Evolutionary conservation across 2,113 vertebrate species (phyloP), one percentile per base, ranked within the genome.

Genomic region (Proterorhinus semilunaris): DNA sequence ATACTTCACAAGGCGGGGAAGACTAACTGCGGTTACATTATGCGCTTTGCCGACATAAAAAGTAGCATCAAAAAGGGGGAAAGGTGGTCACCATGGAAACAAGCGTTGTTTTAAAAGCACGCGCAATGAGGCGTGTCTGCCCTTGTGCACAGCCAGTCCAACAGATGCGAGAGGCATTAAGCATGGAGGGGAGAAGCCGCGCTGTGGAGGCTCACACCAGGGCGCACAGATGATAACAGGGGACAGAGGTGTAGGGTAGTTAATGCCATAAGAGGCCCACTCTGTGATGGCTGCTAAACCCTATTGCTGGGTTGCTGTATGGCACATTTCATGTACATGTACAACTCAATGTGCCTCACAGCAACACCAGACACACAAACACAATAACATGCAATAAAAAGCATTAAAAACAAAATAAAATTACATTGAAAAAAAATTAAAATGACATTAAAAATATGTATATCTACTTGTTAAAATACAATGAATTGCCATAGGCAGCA

Each of bases 51-150:
- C 62, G 63, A 68, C 72, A 80, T 72, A 71, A 81, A 80, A 83
- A 74, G 61, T 73, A 66, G 64, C 66, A 71, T n/a, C 10, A 58
- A 6, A 48, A 68, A 62, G 62, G 72, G 69, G 79, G 58, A 75
- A 75, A 82, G 79, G 82, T 75, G 77, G 86, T 88, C 71, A 72
- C 87, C 80, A 89, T 90, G 86, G 90, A 83, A 91, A 91, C 88
- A 86, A 69, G 86, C 76, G 75, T 87, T 83, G 84, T 89, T 86
- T 89, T 72, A 88, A 75, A 89, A 86, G 66, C 84, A 66, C 50
- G 8, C 45, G 75, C 80, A 71, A 70, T 72, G 80, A 86, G 76
- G 81, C 57, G 44, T 75, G 76, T 66, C 66, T 75, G 76, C 71
- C 72, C 74, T 66, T 62, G 77, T 68, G 70, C 8, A 49, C 68